A percentile compares a stretch with the other conserved stretches of the same genome.
These are phyloP conservation scores for Nomada lathburiana DNA, from an alignment of 2,888 invertebrate species.

Conservation along the genomic window DNA sequence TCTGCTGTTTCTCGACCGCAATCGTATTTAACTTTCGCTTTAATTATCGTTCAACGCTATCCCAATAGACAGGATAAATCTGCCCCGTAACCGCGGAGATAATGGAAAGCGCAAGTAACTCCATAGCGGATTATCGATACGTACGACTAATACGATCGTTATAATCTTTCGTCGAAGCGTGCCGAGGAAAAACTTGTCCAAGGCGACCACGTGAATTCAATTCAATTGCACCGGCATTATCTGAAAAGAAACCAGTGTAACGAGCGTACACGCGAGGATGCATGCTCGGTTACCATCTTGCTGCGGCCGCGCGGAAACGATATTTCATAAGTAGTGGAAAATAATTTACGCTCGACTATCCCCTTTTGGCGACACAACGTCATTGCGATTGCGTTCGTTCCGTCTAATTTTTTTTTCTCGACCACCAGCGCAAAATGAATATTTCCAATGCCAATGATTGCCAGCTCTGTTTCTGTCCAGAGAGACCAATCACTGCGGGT, in stretches of 20 bases:
- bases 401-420: constrained; percentile 31
- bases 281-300: constrained; percentile 12
- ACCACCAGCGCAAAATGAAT: constrained; percentile 2
- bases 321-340: constrained; percentile 39
- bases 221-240: constrained; percentile 12
- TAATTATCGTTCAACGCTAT: constrained; percentile 21
- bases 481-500: constrained; percentile 47
- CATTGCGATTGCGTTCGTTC: not conserved
- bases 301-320: constrained; percentile 11
- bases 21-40: constrained; percentile 20
- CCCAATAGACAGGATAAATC: constrained; percentile 4
- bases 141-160: constrained; percentile 33
- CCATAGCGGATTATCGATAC: constrained; percentile 21
- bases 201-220: not conserved
- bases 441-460: constrained; percentile 52
- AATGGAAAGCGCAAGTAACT: constrained; percentile 30
- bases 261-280: constrained; percentile 35
- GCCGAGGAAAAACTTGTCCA: not conserved
- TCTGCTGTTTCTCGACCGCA: not conserved
- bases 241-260: constrained; percentile 38
- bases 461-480: constrained; percentile 32
- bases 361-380: constrained; percentile 17
- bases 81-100: constrained; percentile 16
- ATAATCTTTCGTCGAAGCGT: constrained; percentile 23
- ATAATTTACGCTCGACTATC: constrained; percentile 50